Evolutionary conservation across 2,113 vertebrate genomes (phyloP).

Genomic region (Potamarius usumacintae): DNA sequence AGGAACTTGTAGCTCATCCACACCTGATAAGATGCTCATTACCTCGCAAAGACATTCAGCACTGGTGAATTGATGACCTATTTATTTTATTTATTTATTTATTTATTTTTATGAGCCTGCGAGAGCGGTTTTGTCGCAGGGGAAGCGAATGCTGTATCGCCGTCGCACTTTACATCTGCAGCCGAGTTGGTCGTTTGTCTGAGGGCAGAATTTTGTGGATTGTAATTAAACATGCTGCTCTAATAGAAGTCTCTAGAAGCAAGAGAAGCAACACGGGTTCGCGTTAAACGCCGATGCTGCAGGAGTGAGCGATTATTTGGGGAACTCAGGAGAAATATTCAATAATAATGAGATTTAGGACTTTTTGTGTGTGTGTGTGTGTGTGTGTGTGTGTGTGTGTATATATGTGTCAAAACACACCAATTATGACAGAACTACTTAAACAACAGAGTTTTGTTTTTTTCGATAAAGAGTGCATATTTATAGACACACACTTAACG

Average conservation of each 20-base stretch:
- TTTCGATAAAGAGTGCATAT: not conserved
- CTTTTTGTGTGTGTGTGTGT: constrained; percentile 12
- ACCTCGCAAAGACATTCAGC: constrained; percentile 77
- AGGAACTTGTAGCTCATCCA: constrained; percentile 71
- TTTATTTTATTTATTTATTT: constrained; percentile 53
- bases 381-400: not conserved
- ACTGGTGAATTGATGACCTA: constrained; percentile 78
- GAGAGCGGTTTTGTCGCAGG: constrained; percentile 69
- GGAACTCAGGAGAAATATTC: not conserved
- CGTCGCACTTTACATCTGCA: constrained; percentile 69
- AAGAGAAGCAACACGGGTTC: not conserved
- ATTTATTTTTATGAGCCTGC: not conserved
- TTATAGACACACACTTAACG: not conserved
- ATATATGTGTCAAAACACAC: constrained; percentile 3
- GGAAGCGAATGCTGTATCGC: constrained; percentile 68
- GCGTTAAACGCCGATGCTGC: constrained; percentile 36
- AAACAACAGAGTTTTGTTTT: not conserved
- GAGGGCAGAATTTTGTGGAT: constrained; percentile 69
- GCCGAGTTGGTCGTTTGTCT: constrained; percentile 74
- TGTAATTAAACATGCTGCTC: constrained; percentile 76
- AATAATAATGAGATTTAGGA: constrained; percentile 31
- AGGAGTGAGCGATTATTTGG: constrained; percentile 23
- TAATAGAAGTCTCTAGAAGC: constrained; percentile 77
- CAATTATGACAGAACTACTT: not conserved
- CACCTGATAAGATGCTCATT: constrained; percentile 76